These are phyloP conservation scores for Sisyra nigra DNA, from an alignment of 2,888 invertebrate genomes.

Conservation along the genomic window DNA sequence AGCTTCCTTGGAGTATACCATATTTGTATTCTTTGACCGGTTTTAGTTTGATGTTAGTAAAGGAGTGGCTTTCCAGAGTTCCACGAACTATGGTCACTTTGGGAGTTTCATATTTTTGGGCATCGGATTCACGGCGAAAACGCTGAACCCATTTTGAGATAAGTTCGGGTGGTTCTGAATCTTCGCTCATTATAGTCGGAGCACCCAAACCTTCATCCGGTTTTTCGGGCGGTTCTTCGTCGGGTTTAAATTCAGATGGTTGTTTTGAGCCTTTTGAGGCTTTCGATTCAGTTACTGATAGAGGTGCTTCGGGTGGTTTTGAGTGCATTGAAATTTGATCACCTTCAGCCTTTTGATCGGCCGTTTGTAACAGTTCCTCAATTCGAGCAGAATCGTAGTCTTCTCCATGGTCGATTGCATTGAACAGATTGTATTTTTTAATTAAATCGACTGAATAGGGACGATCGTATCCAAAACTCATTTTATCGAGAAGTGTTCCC, in stretches of 20 bases:
- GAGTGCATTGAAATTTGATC: neutral
- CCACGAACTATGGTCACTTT: slow-evolving; percentile 18
- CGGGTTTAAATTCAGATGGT: neutral
- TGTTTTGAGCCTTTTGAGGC: neutral
- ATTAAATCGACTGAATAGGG: slow-evolving; percentile 1
- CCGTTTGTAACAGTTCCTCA: neutral
- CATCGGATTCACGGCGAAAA: slow-evolving; percentile 23
- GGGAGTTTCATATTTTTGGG: slow-evolving; percentile 16
- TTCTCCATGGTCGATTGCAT: neutral
- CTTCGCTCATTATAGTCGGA: slow-evolving; percentile 12
- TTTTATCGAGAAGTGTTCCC: neutral
- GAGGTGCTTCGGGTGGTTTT: neutral
- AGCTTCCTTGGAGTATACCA: slow-evolving; percentile 21
- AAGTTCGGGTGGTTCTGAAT: slow-evolving; percentile 5
- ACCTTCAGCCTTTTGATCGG: neutral
- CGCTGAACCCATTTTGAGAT: slow-evolving; percentile 20
- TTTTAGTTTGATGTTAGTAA: slow-evolving; percentile 23
- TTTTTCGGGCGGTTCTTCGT: slow-evolving; percentile 9
- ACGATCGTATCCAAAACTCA: slow-evolving; percentile 4
- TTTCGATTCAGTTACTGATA: neutral
- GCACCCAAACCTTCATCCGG: slow-evolving; percentile 11
- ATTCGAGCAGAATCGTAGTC: neutral
- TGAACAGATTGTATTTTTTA: neutral
- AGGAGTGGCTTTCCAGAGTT: slow-evolving; percentile 26
- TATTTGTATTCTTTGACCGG: slow-evolving; percentile 23